Evolutionary conservation across 1,140 invertebrate species (phyloP), one percentile per base, ranked within the genome.

Genomic region (Pomacea maculata): DNA sequence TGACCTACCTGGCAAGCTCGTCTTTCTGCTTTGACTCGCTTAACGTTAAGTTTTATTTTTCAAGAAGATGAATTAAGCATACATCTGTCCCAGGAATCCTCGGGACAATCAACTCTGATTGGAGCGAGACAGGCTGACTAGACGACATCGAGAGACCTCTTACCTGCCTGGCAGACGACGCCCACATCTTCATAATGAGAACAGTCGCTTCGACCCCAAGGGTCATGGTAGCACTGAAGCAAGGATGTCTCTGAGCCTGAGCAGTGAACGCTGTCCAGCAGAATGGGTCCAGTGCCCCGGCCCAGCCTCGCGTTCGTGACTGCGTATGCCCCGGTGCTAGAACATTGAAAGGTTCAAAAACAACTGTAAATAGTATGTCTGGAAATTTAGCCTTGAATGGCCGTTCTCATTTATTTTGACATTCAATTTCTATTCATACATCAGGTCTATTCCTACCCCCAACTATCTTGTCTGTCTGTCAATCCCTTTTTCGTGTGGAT

Each of bases 141-240:
- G 6, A 45, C 34, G 34, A 6, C 34, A 6, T 45, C 15, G 57
- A 17, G 57, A 61, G 11, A 17, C 15, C 45, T 29, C 8, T 54
- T 70, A 79, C 77, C 82, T 63, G 78, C 12, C 25, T 67, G 25
- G 71, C 84, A 85, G 57, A 77, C n/a, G 19, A 89, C 85, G 12
- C 84, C 85, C 34, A 84, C 87, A 75, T 93, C 95, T 90, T 96
- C 94, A 84, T 93, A 92, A 14, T 93, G 92, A 29, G 90, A 90
- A 85, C 95, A 96, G 86, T 95, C 93, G 85, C 94, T 94, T 1
- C 94, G 91, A 72, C 94, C 95, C 95, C 95, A 96, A 8, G 95
- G 94, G 63, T 93, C 93, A 85, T 95, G 95, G 73, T 93, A 90
- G 87, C 95, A 96, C 79, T 95, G 93, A 52, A 92, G 91, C 0